These are phyloP conservation scores for Nineta flava DNA, from an alignment of 2,888 invertebrate species.

Conservation along the genomic window DNA sequence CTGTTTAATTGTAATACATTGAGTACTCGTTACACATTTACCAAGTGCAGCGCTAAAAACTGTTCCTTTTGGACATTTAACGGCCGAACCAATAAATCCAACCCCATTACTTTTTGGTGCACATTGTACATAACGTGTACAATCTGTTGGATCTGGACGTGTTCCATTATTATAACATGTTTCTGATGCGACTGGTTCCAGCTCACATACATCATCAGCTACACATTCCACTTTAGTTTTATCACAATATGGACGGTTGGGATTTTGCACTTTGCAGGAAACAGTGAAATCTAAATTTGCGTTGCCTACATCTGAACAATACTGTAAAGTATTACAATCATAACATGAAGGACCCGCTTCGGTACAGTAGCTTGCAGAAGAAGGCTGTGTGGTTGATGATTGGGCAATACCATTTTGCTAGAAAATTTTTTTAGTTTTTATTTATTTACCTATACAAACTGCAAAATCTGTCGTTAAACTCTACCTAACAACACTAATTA, in stretches of 20 bases:
- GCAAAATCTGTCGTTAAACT: no score
- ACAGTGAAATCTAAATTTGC: slow-evolving; percentile 2
- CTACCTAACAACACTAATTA: no score
- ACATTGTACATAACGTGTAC: slow-evolving; percentile 7
- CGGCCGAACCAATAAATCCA: background rate
- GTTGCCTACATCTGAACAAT: background rate
- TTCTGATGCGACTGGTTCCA: background rate
- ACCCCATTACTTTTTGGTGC: background rate
- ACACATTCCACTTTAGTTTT: slow-evolving; percentile 4
- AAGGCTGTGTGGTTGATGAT: no score
- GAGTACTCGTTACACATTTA: background rate
- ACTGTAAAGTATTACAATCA: slow-evolving; percentile 5
- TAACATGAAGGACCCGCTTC: background rate
- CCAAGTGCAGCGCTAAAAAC: background rate
- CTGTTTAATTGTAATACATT: slow-evolving; percentile 1
- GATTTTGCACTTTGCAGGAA: slow-evolving; percentile 6
- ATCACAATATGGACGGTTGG: slow-evolving; percentile 5
- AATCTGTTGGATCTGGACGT: slow-evolving; percentile 8
- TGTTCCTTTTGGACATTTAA: slow-evolving; percentile 2
- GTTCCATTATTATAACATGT: slow-evolving; percentile 5
- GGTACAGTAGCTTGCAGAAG: background rate
- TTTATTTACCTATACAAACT: no score
- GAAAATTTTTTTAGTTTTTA: no score
- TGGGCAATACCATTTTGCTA: no score
- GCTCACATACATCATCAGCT: background rate